Evolutionary conservation across 2,888 invertebrate species (phyloP).

Genomic region (Drosophila prostipennis): DNA sequence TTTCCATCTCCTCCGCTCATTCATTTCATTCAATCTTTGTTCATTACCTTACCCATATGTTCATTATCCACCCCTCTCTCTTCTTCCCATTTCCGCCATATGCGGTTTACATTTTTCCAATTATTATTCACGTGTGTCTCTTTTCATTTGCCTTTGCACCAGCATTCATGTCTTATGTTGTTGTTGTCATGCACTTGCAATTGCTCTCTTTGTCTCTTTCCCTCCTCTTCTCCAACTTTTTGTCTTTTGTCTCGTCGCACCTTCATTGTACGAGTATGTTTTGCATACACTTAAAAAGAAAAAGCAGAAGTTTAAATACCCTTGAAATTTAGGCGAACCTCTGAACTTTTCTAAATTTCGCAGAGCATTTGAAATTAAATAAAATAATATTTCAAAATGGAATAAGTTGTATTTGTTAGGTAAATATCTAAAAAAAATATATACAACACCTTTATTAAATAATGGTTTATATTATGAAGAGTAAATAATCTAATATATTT

Average conservation of each 20-base stretch:
- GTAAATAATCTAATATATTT: not conserved
- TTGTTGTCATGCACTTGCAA: slow-evolving; percentile 55
- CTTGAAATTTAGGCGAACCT: too few species aligned
- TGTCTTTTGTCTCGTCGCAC: slow-evolving; percentile 22
- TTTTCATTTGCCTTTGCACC: slow-evolving; percentile 42
- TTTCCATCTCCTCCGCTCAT: slow-evolving; percentile 12
- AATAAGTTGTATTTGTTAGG: too few species aligned
- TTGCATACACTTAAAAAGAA: slow-evolving; percentile 3
- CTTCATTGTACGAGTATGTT: slow-evolving; percentile 13
- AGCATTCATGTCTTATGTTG: slow-evolving; percentile 42
- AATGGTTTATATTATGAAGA: too few species aligned
- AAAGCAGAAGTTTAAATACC: not conserved
- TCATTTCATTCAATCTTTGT: slow-evolving; percentile 34
- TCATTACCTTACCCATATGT: slow-evolving; percentile 25
- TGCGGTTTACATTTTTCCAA: slow-evolving; percentile 43
- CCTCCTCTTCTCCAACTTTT: slow-evolving; percentile 10
- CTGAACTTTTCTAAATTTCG: too few species aligned
- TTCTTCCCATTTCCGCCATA: slow-evolving; percentile 4
- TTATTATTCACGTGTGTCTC: slow-evolving; percentile 52
- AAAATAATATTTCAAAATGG: too few species aligned
- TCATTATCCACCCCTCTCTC: slow-evolving; percentile 21
- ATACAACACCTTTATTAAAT: too few species aligned
- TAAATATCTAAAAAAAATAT: too few species aligned
- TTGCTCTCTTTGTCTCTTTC: slow-evolving; percentile 31
- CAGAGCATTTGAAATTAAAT: too few species aligned